Evolutionary conservation across 2,113 vertebrate species (phyloP).

Genomic region (Symphodus melops): DNA sequence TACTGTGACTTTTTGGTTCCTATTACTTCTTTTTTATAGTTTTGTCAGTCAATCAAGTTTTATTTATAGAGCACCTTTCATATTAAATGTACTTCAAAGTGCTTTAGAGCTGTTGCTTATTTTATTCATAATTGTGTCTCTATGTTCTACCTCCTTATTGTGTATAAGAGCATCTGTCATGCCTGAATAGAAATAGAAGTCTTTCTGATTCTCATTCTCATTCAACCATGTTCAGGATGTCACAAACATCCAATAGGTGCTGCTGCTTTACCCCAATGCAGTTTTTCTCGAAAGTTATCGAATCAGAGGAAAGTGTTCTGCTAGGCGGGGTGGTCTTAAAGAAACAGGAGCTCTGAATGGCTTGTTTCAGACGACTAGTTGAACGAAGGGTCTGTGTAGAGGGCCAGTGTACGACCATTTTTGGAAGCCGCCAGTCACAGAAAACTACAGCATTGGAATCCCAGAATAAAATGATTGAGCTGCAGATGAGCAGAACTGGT

Average conservation of each 20-base stretch:
- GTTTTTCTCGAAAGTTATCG: not conserved
- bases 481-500: not conserved
- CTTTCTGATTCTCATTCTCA: not conserved
- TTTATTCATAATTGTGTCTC: too few relatives aligned
- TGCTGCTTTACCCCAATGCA: not conserved
- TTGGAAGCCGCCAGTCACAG: too few relatives aligned
- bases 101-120: too few relatives aligned
- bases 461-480: not conserved
- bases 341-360: not conserved
- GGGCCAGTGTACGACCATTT: not conserved
- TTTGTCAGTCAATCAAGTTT: too few relatives aligned
- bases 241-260: not conserved
- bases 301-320: not conserved
- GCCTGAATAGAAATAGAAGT: too few relatives aligned
- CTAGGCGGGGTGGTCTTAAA: not conserved
- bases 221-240: not conserved
- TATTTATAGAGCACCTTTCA: too few relatives aligned
- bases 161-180: too few relatives aligned
- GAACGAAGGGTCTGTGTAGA: not conserved
- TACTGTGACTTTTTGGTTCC: too few relatives aligned
- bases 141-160: too few relatives aligned
- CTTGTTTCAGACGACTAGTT: not conserved
- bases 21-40: too few relatives aligned
- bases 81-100: too few relatives aligned
- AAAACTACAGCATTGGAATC: too few relatives aligned